Evolutionary conservation across 2,113 vertebrate genomes (phyloP), one percentile per base, ranked within the genome.

Genomic region (Nerophis lumbriciformis): DNA sequence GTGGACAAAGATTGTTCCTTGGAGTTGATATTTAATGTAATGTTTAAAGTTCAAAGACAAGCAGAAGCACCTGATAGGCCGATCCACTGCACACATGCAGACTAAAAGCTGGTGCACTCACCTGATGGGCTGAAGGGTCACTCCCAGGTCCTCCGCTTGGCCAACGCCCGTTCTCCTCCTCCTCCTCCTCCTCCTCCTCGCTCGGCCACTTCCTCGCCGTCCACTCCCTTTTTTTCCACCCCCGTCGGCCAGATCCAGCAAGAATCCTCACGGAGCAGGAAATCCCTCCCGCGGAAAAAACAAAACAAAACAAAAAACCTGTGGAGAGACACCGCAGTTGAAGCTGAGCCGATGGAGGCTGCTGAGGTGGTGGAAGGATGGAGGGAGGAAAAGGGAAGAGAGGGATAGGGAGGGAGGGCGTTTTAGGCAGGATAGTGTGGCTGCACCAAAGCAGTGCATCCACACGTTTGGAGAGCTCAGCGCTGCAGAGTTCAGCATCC

Each of bases 401-500:
- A 71, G 53, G 71, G 51, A 65, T 72, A 73, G 75, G 79, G 76
- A 80, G 76, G 63, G 2, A 66, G 59, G 68, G 78, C 77, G 85
- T 75, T 44, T 57, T 11, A 19, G 38, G 54, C 54, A 72, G 74
- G 80, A 79, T 81, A 77, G 63, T 1, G 65, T 59, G 66, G 76
- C 79, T 87, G 79, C 77, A 79, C 76, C 72, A 75, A 57, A 73
- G 65, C 62, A 74, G 61, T 52, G 63, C 61, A 61, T 64, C 66
- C 60, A 65, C 63, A 69, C 68, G 72, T 68, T 45, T 4, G 42
- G 42, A 45, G 12, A 45, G 10, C 85, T 83, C 85, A 77, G 78
- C 75, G 80, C 85, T 49, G 85, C 80, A 80, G 75, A 83, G 78
- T 78, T 82, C 80, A 87, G 83, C 83, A 83, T 65, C 82, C 76